Conservation (phyloP, 1,140 invertebrate species). For the Chironomus striatipennis region DNA sequence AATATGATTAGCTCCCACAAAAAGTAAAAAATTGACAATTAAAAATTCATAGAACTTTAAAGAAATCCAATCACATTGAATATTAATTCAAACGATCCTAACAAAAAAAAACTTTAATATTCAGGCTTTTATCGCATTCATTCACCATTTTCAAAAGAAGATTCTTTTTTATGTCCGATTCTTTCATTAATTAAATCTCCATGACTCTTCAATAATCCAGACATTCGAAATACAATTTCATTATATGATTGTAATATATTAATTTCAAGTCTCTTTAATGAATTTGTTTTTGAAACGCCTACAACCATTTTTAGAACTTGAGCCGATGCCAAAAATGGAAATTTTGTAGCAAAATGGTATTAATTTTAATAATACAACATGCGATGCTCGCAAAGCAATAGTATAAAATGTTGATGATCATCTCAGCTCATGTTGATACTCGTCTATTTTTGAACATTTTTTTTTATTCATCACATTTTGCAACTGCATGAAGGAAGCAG, state of each 20-base stretch:
- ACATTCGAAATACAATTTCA: neutral
- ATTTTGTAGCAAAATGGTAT: slow-evolving; percentile 21
- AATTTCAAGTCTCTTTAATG: slow-evolving; percentile 7
- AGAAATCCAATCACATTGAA: too few species aligned
- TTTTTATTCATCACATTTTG: neutral
- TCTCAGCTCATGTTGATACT: neutral
- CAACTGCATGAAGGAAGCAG: neutral
- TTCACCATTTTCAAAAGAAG: neutral
- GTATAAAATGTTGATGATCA: neutral
- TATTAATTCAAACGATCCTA: too few species aligned
- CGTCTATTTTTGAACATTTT: neutral
- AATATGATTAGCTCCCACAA: too few species aligned
- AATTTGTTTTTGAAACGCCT: neutral
- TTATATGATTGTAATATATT: neutral
- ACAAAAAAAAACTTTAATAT: too few species aligned
- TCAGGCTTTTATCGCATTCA: neutral
- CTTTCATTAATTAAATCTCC: slow-evolving; percentile 3
- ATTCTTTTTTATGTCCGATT: neutral
- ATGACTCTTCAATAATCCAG: neutral
- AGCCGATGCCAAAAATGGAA: slow-evolving; percentile 16
- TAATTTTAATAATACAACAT: slow-evolving; percentile 22
- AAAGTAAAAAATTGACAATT: too few species aligned
- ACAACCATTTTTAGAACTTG: slow-evolving; percentile 21
- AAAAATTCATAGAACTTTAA: too few species aligned
- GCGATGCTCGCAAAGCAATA: neutral